Percentiles rank a stretch among this genome's conserved stretches.
These are phyloP conservation scores for Takifugu rubripes DNA, from an alignment of 2,797 vertebrate species.

Conservation along the genomic window DNA sequence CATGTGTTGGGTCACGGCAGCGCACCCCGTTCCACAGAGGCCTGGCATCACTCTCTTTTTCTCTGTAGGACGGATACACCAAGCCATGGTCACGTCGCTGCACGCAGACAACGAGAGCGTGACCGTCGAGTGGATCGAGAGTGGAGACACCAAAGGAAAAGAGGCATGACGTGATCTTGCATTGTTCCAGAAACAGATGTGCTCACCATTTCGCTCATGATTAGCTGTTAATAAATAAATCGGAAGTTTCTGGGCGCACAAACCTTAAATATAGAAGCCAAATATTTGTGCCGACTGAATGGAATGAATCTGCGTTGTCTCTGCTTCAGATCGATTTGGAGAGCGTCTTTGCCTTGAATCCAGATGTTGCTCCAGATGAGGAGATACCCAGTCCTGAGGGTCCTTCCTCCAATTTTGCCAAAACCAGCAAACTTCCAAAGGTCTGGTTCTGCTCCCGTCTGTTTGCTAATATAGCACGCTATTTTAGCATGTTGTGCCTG, in stretches of 20 bases:
- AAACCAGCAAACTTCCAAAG: conserved; percentile 94
- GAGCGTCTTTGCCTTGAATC: conserved; percentile 93
- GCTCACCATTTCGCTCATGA: no score
- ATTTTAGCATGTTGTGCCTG: no score
- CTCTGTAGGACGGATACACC: conserved; percentile 89
- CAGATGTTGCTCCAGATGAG: conserved; percentile 88
- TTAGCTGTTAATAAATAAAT: no score
- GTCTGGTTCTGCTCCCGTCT: conserved; percentile 62
- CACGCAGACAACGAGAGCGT: conserved; percentile 96
- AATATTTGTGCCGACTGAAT: background rate
- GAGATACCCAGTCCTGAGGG: conserved; percentile 86
- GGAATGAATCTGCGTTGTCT: background rate
- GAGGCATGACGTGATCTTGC: conserved; percentile 75
- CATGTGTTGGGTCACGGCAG: background rate
- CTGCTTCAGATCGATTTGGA: conserved; percentile 87
- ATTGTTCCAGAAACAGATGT: background rate
- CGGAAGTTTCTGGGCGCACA: no score
- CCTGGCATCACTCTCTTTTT: conserved; percentile 5
- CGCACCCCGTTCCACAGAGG: background rate
- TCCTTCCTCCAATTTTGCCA: conserved; percentile 80
- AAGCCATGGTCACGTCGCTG: conserved; percentile 97
- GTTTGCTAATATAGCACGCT: background rate
- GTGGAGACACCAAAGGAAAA: conserved; percentile 98
- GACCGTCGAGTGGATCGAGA: conserved; percentile 99
- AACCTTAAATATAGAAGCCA: background rate